These are phyloP conservation scores for Oryzias dopingdopingensis DNA, from an alignment of 2,797 vertebrate genomes.

Conservation along the genomic window DNA sequence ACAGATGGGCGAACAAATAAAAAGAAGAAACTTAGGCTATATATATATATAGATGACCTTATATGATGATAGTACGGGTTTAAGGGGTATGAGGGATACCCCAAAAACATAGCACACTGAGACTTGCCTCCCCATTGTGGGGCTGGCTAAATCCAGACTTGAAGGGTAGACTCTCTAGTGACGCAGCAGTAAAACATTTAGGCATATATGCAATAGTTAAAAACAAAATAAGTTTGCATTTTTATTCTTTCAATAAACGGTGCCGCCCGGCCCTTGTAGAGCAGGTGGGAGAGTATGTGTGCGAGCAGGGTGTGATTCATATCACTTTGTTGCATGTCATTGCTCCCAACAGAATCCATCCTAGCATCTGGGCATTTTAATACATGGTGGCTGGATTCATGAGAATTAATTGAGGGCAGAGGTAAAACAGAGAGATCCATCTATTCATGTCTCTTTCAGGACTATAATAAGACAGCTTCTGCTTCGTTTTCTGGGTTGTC, in stretches of 20 bases:
- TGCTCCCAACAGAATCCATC: slow-evolving; percentile 75
- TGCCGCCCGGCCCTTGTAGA: slow-evolving; percentile 53
- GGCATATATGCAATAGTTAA: no score
- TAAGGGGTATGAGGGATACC: no score
- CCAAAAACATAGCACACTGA: no score
- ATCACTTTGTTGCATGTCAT: slow-evolving; percentile 74
- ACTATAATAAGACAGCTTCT: slow-evolving; percentile 44
- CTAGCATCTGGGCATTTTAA: slow-evolving; percentile 74
- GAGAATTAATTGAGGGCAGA: slow-evolving; percentile 70
- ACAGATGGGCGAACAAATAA: no score
- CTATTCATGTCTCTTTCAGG: slow-evolving; percentile 54
- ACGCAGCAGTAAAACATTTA: no score
- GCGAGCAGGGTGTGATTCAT: slow-evolving; percentile 58
- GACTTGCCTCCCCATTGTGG: no score
- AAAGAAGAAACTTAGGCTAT: no score
- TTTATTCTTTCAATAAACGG: slow-evolving; percentile 59
- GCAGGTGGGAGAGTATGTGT: slow-evolving; percentile 5
- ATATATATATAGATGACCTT: no score
- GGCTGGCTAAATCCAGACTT: no score
- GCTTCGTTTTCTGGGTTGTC: slow-evolving; percentile 33
- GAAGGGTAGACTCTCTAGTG: no score
- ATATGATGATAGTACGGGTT: no score
- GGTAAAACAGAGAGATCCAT: slow-evolving; percentile 59
- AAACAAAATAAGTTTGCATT: slow-evolving; percentile 20
- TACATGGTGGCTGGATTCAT: slow-evolving; percentile 65